Base-by-base conservation (phyloP, 92 coral and sea anemone species). In the Diadumene lineata region DNA sequence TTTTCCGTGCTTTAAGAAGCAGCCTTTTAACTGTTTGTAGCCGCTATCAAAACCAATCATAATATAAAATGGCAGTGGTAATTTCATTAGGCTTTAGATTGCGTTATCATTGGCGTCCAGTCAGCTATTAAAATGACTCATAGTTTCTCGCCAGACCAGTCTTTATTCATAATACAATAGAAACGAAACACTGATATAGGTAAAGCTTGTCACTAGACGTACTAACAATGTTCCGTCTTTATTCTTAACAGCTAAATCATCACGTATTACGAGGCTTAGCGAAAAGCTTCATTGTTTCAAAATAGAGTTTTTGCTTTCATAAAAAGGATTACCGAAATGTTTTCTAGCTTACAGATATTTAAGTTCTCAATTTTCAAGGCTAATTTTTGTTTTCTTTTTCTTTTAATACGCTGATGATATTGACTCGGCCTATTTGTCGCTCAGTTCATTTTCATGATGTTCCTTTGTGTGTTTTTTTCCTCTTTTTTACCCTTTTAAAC, bases 31-130 rank as follows among this genome's bases (percentile, higher is more conserved):
- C 68, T 13, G 43, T 62, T 29, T 13, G 17, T 13, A 28, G 68
- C 68, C 68, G 68, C 68, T 62, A 62, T 62, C 38, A 62, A 62
- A 62, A 9, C 21, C 68, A 27, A 62, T 62, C 68, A 62, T 1
- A 62, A n/a, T 21, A 43, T 30, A 62, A 62, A 62, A 28, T 29
- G 68, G 1, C 43, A 62, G 31, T 62, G 6, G 21, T 28, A 62
- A 62, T 62, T 62, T 62, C 68, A 62, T 29, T 30, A 62, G 27
- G 68, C 29, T 62, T 62, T 62, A 62, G 68, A 62, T 62, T 28
- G 27, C 29, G 68, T 30, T 29, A 28, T 29, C n/a, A 31, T 19
- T 29, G 64, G 26, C 64, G 58, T 53, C 10, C 6, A n/a, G n/a
- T n/a, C n/a, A 3, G 7, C 32, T 26, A 27, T 60, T 60, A 7